Percentiles rank a stretch among this genome's conserved stretches.
These are phyloP conservation scores for Chionoecetes opilio DNA, from an alignment of 1,140 invertebrate genomes.

Conservation along the genomic window DNA sequence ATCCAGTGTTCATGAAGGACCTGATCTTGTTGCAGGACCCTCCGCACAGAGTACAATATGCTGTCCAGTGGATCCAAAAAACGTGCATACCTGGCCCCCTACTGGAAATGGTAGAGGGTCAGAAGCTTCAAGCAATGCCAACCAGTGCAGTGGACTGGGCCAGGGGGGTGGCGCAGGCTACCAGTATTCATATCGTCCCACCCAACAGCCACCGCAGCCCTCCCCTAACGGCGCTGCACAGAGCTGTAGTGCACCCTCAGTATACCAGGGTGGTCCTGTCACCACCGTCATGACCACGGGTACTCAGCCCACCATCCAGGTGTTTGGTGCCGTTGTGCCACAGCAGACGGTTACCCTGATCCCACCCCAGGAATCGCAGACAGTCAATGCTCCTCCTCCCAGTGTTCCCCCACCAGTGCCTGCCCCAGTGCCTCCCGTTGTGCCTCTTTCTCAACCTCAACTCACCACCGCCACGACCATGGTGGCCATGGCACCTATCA, in stretches of 20 bases:
- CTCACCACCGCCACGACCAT: conserved; percentile 64
- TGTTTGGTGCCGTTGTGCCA: conserved; percentile 76
- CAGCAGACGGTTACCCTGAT: conserved; percentile 73
- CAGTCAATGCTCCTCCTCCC: conserved; percentile 67
- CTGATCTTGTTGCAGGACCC: conserved; percentile 69
- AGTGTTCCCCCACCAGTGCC: conserved; percentile 75
- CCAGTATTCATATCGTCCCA: conserved; percentile 85
- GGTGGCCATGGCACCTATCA: conserved; percentile 71
- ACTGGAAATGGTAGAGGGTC: conserved; percentile 92
- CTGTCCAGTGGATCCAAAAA: conserved; percentile 97
- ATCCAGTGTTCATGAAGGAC: neutral
- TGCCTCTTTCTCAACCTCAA: conserved; percentile 77
- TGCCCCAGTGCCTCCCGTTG: conserved; percentile 77
- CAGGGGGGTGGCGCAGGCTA: conserved; percentile 81
- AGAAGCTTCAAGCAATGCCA: conserved; percentile 82
- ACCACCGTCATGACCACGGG: conserved; percentile 74
- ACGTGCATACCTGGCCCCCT: conserved; percentile 98
- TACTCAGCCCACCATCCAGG: conserved; percentile 74
- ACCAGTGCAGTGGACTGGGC: conserved; percentile 58
- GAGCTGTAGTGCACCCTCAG: conserved; percentile 65
- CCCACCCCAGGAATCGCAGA: conserved; percentile 76
- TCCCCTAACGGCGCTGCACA: conserved; percentile 67
- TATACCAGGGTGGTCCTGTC: conserved; percentile 70
- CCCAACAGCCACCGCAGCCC: conserved; percentile 83
- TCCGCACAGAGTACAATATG: conserved; percentile 83